A percentile compares a stretch with the other conserved stretches of the same genome.
Conservation (phyloP, 2,797 vertebrate genomes). For the Antrozous pallidus region DNA sequence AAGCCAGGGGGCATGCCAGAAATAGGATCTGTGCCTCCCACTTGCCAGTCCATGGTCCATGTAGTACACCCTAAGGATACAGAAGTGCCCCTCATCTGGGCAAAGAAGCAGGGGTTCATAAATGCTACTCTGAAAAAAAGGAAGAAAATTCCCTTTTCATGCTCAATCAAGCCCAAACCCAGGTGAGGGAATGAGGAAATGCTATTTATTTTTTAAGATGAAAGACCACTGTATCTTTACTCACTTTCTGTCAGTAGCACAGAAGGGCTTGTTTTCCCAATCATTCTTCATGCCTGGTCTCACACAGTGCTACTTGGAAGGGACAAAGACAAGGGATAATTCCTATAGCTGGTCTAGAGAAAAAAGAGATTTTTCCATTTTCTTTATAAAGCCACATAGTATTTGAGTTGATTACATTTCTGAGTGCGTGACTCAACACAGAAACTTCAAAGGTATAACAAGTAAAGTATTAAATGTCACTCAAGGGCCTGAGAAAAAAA, state of each 20-base stretch:
- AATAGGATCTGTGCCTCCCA: not conserved
- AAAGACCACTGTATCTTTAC: not conserved
- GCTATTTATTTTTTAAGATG: conserved; percentile 27
- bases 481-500: not conserved
- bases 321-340: not conserved
- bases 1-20: conserved; percentile 35
- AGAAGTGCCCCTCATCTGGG: not conserved
- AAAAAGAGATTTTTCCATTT: conserved; percentile 15
- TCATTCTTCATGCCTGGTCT: not conserved
- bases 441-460: conserved; percentile 52
- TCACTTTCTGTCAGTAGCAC: not conserved
- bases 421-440: conserved; percentile 21
- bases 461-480: conserved; percentile 54
- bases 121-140: not conserved
- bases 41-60: not conserved
- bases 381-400: conserved; percentile 39
- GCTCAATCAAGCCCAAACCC: conserved; percentile 11
- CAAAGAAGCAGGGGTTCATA: conserved; percentile 28
- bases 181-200: not conserved
- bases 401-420: conserved; percentile 56
- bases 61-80: not conserved
- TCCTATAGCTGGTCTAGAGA: not conserved
- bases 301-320: not conserved
- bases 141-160: conserved; percentile 43
- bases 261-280: not conserved